Percentiles rank a stretch among this genome's conserved stretches.
These are phyloP conservation scores for Physeter macrocephalus DNA, from an alignment of 2,113 vertebrate genomes.

Conservation along the genomic window DNA sequence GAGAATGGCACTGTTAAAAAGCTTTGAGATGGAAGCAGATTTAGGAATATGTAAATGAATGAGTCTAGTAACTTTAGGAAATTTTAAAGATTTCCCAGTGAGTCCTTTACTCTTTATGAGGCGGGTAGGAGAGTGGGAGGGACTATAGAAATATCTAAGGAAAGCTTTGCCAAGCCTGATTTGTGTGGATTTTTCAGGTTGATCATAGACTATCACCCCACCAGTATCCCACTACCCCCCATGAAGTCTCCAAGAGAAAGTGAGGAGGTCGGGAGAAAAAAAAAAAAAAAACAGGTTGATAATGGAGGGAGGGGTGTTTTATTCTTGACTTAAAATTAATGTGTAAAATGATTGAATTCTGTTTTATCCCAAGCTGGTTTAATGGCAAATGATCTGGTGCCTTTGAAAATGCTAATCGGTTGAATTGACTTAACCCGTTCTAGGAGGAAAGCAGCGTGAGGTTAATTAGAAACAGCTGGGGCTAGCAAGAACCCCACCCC, in stretches of 20 bases:
- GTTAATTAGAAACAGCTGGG: neutral
- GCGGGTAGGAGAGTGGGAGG: neutral
- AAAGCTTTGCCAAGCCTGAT: neutral
- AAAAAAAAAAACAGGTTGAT: neutral
- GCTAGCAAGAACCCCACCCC: neutral
- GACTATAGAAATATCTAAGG: neutral
- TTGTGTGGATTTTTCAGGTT: neutral
- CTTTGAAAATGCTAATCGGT: conserved; percentile 22
- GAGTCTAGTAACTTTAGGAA: neutral
- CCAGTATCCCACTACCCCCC: neutral
- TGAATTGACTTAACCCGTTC: neutral
- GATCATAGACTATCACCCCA: neutral
- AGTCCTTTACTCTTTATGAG: neutral
- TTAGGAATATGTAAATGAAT: neutral
- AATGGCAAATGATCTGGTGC: neutral
- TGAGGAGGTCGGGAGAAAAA: neutral
- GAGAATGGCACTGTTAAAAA: neutral
- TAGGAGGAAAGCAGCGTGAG: neutral
- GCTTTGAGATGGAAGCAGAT: neutral
- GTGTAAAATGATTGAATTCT: neutral
- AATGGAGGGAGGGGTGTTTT: fast-evolving
- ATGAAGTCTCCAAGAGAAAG: neutral
- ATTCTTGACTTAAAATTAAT: conserved; percentile 12
- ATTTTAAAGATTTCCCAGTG: neutral
- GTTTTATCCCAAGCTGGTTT: neutral